These are phyloP conservation scores for Neodiprion fabricii DNA, from an alignment of 1,140 invertebrate genomes.

Conservation along the genomic window DNA sequence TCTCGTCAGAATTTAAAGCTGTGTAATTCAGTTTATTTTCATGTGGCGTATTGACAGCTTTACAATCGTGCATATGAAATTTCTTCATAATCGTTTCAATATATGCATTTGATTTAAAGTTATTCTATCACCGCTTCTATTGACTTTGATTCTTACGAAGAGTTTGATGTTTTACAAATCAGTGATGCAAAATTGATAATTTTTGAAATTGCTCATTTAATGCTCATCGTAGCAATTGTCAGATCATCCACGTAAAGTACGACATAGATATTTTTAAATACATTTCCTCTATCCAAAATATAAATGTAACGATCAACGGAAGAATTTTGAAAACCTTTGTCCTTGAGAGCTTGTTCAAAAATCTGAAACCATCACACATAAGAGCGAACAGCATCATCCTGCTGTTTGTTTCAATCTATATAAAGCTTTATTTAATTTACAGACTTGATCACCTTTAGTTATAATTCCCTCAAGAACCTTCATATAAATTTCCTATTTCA, in stretches of 20 bases:
- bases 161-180: slow-evolving; percentile 28
- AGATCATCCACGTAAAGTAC: slow-evolving; percentile 29
- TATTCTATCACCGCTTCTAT: slow-evolving; percentile 21
- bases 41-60: slow-evolving; percentile 25
- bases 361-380: no score
- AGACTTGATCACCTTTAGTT: slow-evolving; percentile 19
- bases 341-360: not conserved
- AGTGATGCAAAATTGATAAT: slow-evolving; percentile 19
- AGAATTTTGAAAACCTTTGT: slow-evolving; percentile 26
- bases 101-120: slow-evolving; percentile 22
- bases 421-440: slow-evolving; percentile 38
- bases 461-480: slow-evolving; percentile 37
- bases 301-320: slow-evolving; percentile 26
- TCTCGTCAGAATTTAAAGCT: slow-evolving; percentile 18
- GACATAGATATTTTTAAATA: slow-evolving; percentile 32
- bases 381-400: no score
- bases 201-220: slow-evolving; percentile 29
- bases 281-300: slow-evolving; percentile 23
- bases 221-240: slow-evolving; percentile 21
- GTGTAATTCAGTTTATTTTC: slow-evolving; percentile 25
- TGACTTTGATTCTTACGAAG: slow-evolving; percentile 30
- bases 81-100: slow-evolving; percentile 27
- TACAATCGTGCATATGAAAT: slow-evolving; percentile 29
- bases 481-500: slow-evolving; percentile 47
- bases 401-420: slow-evolving; percentile 39